Percentiles rank a stretch among this genome's conserved stretches.
Evolutionary conservation across 2,113 vertebrate species (phyloP).

Genomic region (Gymnobelideus leadbeateri): DNA sequence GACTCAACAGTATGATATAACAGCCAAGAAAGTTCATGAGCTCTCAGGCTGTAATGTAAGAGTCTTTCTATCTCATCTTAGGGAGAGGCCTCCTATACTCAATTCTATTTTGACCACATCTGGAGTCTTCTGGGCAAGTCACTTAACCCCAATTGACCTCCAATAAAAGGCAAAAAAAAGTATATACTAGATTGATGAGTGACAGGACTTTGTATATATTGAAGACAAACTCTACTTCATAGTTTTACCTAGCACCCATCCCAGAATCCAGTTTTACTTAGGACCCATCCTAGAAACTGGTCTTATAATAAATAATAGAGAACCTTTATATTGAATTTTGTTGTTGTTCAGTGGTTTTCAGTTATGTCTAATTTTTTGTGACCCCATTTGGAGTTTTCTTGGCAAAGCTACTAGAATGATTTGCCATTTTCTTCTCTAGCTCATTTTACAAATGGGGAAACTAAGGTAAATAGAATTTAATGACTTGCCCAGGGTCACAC

Average conservation of each 20-base stretch:
- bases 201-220: neutral
- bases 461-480: neutral
- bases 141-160: no score
- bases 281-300: neutral
- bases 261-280: conserved; percentile 35
- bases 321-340: neutral
- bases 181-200: neutral
- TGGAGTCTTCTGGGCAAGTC: neutral
- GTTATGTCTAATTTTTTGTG: neutral
- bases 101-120: neutral
- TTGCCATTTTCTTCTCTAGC: neutral
- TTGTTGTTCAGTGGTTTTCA: neutral
- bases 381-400: neutral
- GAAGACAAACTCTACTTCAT: neutral
- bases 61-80: neutral
- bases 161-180: neutral
- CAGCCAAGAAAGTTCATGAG: neutral
- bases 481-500: neutral
- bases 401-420: no score
- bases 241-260: conserved; percentile 18
- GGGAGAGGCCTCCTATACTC: neutral
- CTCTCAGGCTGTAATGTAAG: neutral
- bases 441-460: neutral
- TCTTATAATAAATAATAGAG: neutral
- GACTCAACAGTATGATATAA: neutral